phyloP scores from a whole-genome alignment of 2,113 vertebrate species.

The Coracopsis vasa region DNA sequence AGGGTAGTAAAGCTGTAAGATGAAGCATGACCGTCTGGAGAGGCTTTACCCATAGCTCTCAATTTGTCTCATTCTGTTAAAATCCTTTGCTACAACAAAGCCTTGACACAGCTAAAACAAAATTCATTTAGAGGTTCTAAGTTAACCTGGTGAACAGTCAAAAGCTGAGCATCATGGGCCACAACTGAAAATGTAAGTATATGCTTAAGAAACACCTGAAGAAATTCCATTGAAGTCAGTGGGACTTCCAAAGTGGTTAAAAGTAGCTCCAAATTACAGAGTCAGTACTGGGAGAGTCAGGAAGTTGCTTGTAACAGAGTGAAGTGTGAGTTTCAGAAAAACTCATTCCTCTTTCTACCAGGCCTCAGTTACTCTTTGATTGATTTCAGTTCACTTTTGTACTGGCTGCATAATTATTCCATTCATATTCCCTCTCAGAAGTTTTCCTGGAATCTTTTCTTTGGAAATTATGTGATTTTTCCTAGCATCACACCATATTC shows the following conservation, averaged over 20 bases:
- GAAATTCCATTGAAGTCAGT: background rate
- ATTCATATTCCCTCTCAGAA: background rate
- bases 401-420: background rate
- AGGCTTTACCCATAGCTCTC: background rate
- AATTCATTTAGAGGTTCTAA: background rate
- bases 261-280: background rate
- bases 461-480: background rate
- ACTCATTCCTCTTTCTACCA: background rate
- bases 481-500: background rate
- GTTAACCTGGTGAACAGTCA: background rate
- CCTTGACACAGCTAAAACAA: background rate
- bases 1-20: background rate
- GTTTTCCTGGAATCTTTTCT: background rate
- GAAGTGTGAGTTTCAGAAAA: background rate
- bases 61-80: background rate
- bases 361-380: background rate
- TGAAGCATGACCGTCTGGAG: background rate
- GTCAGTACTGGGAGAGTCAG: background rate
- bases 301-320: background rate
- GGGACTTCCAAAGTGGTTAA: background rate
- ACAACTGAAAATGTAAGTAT: background rate
- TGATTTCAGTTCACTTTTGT: background rate
- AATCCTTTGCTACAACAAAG: background rate
- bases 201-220: background rate
- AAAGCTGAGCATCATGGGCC: background rate